Conservation (phyloP, 1,140 invertebrate species). For the Apis florea region DNA sequence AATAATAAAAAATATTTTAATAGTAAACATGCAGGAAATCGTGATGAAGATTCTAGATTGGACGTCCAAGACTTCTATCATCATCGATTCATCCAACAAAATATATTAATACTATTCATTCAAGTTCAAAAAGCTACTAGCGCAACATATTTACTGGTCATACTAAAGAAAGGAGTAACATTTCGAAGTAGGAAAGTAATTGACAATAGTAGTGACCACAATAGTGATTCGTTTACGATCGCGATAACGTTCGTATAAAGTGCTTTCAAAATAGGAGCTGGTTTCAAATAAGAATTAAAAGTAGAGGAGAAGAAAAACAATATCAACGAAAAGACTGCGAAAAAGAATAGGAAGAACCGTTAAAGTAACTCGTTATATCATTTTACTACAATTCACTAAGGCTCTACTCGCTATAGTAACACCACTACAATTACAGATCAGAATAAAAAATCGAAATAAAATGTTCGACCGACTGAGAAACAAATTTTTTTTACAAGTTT, state of each 20-base stretch:
- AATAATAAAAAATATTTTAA: slow-evolving; percentile 51
- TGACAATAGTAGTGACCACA: not conserved
- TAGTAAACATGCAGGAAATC: slow-evolving; percentile 76
- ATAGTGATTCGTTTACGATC: not conserved
- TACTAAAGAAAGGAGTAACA: slow-evolving; percentile 29
- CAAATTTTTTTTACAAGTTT: not conserved
- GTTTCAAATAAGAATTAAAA: not conserved
- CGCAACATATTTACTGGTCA: slow-evolving; percentile 29
- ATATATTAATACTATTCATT: slow-evolving; percentile 78
- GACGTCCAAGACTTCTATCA: slow-evolving; percentile 11
- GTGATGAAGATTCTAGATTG: not conserved
- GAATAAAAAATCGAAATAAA: not conserved
- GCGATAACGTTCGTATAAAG: not conserved
- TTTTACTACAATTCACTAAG: slow-evolving; percentile 26
- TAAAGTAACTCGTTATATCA: not conserved
- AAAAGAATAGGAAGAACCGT: not conserved
- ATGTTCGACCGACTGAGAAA: not conserved
- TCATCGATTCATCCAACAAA: slow-evolving; percentile 76
- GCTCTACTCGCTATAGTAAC: slow-evolving; percentile 46
- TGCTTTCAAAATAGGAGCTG: not conserved
- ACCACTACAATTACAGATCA: slow-evolving; percentile 31
- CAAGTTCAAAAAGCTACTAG: slow-evolving; percentile 40
- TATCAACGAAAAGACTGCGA: not conserved
- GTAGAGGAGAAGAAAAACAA: not conserved
- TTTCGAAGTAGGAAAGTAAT: slow-evolving; percentile 24